A percentile compares a stretch with the other conserved stretches of the same genome.
Conservation (phyloP, 1,140 invertebrate genomes). For the Druon quercuslanigerum region DNA sequence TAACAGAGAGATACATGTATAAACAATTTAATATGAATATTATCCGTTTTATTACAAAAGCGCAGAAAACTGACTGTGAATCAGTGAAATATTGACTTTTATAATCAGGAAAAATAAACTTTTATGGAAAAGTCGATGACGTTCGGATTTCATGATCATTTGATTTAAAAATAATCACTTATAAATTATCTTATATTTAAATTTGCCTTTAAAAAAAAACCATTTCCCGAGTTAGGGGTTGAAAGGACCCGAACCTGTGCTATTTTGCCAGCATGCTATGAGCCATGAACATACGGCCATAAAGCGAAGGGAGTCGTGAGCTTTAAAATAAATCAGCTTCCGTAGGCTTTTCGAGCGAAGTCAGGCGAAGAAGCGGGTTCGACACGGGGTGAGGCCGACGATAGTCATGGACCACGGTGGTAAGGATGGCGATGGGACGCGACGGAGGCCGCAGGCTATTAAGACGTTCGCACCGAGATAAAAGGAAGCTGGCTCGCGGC, state of each 20-base stretch:
- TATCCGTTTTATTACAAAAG: too few species aligned
- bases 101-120: too few species aligned
- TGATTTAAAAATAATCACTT: too few species aligned
- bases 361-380: constrained; percentile 10
- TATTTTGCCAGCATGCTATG: neutral
- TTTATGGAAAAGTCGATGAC: too few species aligned
- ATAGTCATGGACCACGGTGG: constrained; percentile 18
- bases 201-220: neutral
- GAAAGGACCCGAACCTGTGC: neutral
- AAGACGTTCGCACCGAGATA: constrained; percentile 72
- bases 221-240: neutral
- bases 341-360: constrained; percentile 14
- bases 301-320: constrained; percentile 18
- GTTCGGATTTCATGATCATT: too few species aligned
- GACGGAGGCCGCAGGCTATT: constrained; percentile 65
- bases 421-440: neutral
- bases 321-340: constrained; percentile 33
- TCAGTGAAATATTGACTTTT: too few species aligned
- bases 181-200: too few species aligned
- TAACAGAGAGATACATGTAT: too few species aligned
- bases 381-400: constrained; percentile 15
- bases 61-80: too few species aligned
- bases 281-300: constrained; percentile 5
- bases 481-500: constrained; percentile 60
- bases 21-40: too few species aligned